Evolutionary conservation across 2,797 vertebrate genomes (phyloP).

Genomic region (Gymnocypris eckloni): DNA sequence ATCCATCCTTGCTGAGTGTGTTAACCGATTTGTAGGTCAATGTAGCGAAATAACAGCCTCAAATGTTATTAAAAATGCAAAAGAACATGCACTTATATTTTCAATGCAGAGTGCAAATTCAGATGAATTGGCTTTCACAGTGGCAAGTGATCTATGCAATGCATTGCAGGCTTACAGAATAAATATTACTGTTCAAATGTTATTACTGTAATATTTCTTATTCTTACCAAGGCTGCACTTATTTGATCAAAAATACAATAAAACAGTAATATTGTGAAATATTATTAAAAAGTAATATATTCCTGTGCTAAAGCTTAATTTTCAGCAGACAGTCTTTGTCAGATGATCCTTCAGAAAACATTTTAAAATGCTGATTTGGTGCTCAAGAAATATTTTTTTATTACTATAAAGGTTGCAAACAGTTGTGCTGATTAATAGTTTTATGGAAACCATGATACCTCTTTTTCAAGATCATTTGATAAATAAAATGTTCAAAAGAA

Average conservation of each 20-base stretch:
- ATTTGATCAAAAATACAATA: not conserved
- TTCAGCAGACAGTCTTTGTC: not conserved
- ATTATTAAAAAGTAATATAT: not conserved
- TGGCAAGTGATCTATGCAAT: not conserved
- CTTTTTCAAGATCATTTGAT: not conserved
- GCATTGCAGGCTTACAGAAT: not conserved
- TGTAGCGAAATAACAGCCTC: not conserved
- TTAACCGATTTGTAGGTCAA: conserved; percentile 19
- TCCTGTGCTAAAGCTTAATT: not conserved
- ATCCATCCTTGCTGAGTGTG: conserved; percentile 14
- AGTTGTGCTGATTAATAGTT: not conserved
- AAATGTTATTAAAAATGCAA: not conserved
- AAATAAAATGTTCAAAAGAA: not conserved
- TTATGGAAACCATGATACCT: not conserved
- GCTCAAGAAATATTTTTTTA: not conserved
- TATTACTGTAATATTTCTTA: not conserved
- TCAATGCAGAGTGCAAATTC: not conserved
- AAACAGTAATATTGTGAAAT: not conserved
- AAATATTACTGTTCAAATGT: not conserved
- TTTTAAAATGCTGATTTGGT: not conserved
- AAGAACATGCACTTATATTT: not conserved
- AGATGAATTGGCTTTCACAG: not conserved
- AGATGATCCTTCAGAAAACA: not conserved
- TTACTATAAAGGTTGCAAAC: not conserved
- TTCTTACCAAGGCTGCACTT: not conserved